Base-by-base conservation (phyloP, 1,140 invertebrate species). In the Drosophila aff. region DNA sequence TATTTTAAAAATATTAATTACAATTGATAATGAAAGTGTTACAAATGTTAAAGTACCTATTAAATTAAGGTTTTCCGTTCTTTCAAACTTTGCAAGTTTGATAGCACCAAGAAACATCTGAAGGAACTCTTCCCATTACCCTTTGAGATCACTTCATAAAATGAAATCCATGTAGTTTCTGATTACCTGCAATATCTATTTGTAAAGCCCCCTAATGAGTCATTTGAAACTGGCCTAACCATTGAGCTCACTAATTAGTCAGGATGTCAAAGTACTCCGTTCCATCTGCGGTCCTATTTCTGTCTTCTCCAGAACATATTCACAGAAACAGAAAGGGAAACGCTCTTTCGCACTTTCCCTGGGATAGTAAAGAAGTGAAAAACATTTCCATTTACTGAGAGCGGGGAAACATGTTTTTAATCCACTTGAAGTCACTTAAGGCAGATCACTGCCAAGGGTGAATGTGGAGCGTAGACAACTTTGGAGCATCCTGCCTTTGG, bases 381-480 rank as follows among this genome's bases (percentile, higher is more conserved):
- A 81, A 62, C 67, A 81, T 74, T 81, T 84, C 63, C 81, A 80
- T 81, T 84, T 23, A 23, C 23, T 33, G 13, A 55, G 23, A n/a
- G 31, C 23, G 43, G 33, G 23, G 16, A 43, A 33, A 62, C 76
- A 77, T 87, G 73, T 83, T 87, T 87, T 87, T 87, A 87, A 87
- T 87, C 76, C 83, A 83, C 84, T 87, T 83, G 67, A 73, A 78
- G 83, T 64, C 76, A 87, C 84, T 87, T 83, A 77, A 77, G 83
- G 65, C 61, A 69, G 64, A 66, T 77, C 65, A 64, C 50, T 72
- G 81, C 81, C 81, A 50, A 67, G 71, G 52, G 72, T 52, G 67
- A 79, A 71, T 79, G 80, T 49, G 75, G 41, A 72, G 53, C 50
- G 60, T 43, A 71, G 66, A 50, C 49, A 58, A 50, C 52, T 58